Base-by-base conservation (phyloP, 2,113 vertebrate genomes). In the Seriola dumerili region DNA sequence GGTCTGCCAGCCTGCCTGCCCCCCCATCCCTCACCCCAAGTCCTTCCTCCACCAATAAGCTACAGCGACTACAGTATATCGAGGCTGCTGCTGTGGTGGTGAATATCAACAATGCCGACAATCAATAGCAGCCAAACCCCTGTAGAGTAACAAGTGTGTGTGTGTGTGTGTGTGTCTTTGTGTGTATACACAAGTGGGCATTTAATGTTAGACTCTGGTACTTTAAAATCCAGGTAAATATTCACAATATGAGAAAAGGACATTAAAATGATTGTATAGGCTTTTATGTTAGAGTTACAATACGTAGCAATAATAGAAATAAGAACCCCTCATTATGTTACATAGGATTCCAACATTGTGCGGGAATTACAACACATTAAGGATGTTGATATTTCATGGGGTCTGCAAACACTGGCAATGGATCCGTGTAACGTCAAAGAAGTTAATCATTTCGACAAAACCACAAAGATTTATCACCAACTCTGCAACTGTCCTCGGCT, bases 41-140 rank as follows among this genome's bases (percentile, higher is more conserved):
- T 42, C 40, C 40, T 11, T 42, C 42, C 17, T 1, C 38, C 3
- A 7, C 70, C 75, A 77, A 80, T 80, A 72, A 76, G 64, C 72
- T 19, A 32, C 67, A 46, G 73, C 50, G 3, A 52, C 62, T 57
- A 70, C 40, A 42, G 40, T 42, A 42, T 14, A 82, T 71, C 11
- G 0, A 13, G 58, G 80, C 75, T 23, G 80, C 64, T 23, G 57
- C 58, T 23, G 14, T 82, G 84, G 80, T 21, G 73, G 12, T 64
- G 85, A 86, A 90, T 90, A 88, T 81, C 80, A 88, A 81, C 77
- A 61, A 23, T 29, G 0, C 6, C 66, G 9, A 44, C 63, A 21
- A 89, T 90, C 90, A 77, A 89, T 88, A 69, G 76, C 46, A 46
- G 74, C 63, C 0, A 61, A 75, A 83, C 34, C 68, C 54, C 62